These are phyloP conservation scores for Corythornis leucogaster DNA, from an alignment of 2,797 vertebrate genomes.

Conservation along the genomic window DNA sequence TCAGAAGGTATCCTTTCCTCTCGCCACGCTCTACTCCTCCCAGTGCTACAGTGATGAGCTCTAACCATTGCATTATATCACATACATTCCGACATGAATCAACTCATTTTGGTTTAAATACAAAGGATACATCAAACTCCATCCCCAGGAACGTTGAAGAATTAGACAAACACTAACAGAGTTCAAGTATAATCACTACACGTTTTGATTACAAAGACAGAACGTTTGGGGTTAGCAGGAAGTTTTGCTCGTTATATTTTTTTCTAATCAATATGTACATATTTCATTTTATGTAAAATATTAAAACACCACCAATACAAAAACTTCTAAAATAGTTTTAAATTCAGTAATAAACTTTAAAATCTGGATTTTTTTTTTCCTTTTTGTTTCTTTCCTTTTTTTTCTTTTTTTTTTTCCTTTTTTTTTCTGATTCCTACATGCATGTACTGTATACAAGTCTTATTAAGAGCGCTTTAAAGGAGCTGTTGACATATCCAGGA, in stretches of 20 bases:
- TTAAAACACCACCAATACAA: slow-evolving; percentile 88
- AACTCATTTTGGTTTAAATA: slow-evolving; percentile 88
- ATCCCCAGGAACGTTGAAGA: slow-evolving; percentile 83
- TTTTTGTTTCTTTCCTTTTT: neutral
- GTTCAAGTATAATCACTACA: slow-evolving; percentile 88
- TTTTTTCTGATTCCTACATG: slow-evolving; percentile 76
- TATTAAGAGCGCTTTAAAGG: slow-evolving; percentile 82
- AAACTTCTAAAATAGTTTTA: slow-evolving; percentile 88
- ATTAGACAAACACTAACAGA: slow-evolving; percentile 85
- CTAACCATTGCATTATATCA: slow-evolving; percentile 84
- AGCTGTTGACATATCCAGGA: slow-evolving; percentile 80
- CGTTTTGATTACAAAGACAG: slow-evolving; percentile 84
- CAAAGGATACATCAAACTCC: slow-evolving; percentile 79
- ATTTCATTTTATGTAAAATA: slow-evolving; percentile 87
- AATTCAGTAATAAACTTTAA: slow-evolving; percentile 87
- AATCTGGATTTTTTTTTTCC: slow-evolving; percentile 72
- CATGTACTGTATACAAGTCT: slow-evolving; percentile 81
- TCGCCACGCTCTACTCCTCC: slow-evolving; percentile 76
- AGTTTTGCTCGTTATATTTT: slow-evolving; percentile 81
- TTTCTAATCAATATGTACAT: slow-evolving; percentile 87
- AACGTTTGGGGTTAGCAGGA: slow-evolving; percentile 83
- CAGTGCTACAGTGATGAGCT: slow-evolving; percentile 86
- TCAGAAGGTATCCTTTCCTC: slow-evolving; percentile 80
- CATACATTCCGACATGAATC: slow-evolving; percentile 85
- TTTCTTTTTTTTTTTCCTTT: neutral